phyloP scores from a whole-genome alignment of 2,797 vertebrate genomes.

The Potorous gilbertii region DNA sequence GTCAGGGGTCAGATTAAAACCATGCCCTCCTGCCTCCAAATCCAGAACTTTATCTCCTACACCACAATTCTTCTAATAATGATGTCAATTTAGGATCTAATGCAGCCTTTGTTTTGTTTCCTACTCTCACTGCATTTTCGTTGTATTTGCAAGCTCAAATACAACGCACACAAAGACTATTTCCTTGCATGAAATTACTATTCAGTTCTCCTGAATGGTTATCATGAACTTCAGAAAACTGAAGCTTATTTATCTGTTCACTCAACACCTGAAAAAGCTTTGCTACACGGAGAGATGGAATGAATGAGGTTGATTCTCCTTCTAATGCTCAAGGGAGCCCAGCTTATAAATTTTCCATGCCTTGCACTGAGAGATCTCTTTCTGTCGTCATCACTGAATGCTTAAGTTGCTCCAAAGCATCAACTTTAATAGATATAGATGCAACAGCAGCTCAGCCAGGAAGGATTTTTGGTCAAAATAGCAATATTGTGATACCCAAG shows the following conservation, averaged over 20 bases:
- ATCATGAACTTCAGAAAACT: not conserved
- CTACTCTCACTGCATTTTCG: not conserved
- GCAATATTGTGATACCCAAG: not conserved
- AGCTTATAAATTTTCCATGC: not conserved
- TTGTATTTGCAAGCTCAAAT: slow-evolving; percentile 26
- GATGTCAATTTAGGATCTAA: not conserved
- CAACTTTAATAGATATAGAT: not conserved
- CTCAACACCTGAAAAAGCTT: not conserved
- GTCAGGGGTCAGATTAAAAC: not conserved
- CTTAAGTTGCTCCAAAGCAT: not conserved
- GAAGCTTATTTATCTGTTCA: not conserved
- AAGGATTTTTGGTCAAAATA: not conserved
- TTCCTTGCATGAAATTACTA: slow-evolving; percentile 18
- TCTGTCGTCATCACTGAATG: slow-evolving; percentile 16
- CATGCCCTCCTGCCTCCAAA: not conserved
- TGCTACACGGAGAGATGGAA: not conserved
- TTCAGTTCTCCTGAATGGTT: not conserved
- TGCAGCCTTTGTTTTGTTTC: not conserved
- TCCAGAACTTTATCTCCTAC: not conserved
- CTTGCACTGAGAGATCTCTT: not conserved
- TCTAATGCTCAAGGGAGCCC: slow-evolving; percentile 7
- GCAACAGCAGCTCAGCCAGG: rapidly evolving
- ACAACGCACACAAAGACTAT: not conserved
- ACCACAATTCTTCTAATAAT: not conserved
- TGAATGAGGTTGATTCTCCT: not conserved